These are phyloP conservation scores for Passer montanus DNA, from an alignment of 2,113 vertebrate genomes.

Conservation along the genomic window DNA sequence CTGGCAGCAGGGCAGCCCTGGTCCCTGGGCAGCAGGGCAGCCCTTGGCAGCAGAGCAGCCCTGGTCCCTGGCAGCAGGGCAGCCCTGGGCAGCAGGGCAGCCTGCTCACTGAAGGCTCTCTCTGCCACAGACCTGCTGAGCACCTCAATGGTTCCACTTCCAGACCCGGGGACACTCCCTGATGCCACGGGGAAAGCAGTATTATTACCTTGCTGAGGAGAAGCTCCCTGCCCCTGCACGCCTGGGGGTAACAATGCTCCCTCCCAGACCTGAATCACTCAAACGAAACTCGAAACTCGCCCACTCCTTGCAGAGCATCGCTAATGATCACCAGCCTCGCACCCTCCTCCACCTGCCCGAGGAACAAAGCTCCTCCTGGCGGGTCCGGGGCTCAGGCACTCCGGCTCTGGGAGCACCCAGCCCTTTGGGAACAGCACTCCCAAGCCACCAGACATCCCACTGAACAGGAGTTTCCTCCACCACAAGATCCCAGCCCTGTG, in stretches of 20 bases:
- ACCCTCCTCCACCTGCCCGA: neutral
- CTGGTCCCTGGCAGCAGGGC: neutral
- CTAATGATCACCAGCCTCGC: neutral
- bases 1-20: neutral
- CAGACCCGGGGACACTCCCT: neutral
- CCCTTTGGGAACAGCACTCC: slow-evolving; percentile 15
- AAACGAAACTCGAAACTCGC: neutral
- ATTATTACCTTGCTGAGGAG: fast-evolving
- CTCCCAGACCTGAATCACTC: neutral
- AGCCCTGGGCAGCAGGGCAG: no score
- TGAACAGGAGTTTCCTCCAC: neutral
- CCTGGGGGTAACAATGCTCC: neutral
- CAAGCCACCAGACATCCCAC: neutral
- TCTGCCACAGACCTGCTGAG: fast-evolving
- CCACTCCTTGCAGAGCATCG: neutral
- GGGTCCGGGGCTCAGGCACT: neutral
- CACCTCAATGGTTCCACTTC: fast-evolving
- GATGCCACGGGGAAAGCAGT: fast-evolving
- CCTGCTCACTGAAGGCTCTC: neutral
- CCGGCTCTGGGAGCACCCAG: neutral
- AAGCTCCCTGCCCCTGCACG: neutral
- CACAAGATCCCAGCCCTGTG: neutral
- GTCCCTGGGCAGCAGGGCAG: no score
- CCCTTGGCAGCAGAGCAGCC: no score
- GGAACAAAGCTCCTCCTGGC: neutral